A percentile compares a stretch with the other conserved stretches of the same genome.
phyloP scores from a whole-genome alignment of 2,888 invertebrate genomes.

The Calameuta pallipes region DNA sequence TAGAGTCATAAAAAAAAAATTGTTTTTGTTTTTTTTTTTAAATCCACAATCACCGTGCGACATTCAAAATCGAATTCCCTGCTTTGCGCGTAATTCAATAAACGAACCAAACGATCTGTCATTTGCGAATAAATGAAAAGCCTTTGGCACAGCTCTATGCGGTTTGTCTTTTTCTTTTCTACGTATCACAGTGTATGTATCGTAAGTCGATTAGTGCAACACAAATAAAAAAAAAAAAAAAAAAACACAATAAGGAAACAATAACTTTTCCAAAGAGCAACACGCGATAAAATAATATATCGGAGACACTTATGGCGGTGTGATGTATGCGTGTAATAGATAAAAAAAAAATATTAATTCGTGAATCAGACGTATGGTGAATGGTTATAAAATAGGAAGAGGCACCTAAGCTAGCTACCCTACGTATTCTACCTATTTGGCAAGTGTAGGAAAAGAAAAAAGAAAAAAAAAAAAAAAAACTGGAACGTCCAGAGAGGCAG shows the following conservation, averaged over 20 bases:
- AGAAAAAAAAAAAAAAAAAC: neutral
- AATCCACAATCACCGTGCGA: neutral
- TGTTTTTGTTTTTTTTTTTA: too few species aligned
- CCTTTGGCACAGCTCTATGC: slow-evolving; percentile 4
- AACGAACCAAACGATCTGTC: neutral
- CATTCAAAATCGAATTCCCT: neutral
- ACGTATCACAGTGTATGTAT: slow-evolving; percentile 37
- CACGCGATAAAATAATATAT: neutral
- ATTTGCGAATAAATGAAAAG: neutral
- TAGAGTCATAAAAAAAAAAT: too few species aligned
- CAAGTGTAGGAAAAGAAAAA: slow-evolving; percentile 44
- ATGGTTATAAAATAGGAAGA: slow-evolving; percentile 6
- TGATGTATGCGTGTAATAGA: neutral
- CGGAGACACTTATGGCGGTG: neutral
- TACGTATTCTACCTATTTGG: slow-evolving; percentile 47
- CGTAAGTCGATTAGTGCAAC: slow-evolving; percentile 29
- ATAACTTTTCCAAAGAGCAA: neutral
- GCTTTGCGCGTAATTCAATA: neutral
- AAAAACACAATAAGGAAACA: neutral
- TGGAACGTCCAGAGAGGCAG: neutral
- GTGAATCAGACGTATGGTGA: slow-evolving; percentile 7
- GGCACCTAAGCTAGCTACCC: slow-evolving; percentile 34
- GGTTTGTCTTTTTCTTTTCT: slow-evolving; percentile 15
- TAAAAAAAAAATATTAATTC: slow-evolving; percentile 9
- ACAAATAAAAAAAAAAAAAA: slow-evolving; percentile 8